Conservation (phyloP, 1,140 invertebrate genomes). For the Diachasmimorpha longicaudata region DNA sequence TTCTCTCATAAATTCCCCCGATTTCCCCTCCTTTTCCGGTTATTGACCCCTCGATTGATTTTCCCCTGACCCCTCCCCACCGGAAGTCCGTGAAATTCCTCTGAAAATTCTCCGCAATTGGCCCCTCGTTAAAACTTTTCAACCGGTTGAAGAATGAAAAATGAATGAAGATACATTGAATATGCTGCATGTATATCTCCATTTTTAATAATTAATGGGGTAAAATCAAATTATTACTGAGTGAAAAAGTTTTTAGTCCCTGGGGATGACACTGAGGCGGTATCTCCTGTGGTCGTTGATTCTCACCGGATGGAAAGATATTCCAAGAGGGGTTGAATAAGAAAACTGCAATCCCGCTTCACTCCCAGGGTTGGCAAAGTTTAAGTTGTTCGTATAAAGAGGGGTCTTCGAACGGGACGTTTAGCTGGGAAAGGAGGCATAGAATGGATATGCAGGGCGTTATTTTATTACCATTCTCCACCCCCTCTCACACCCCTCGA, state of each 20-base stretch:
- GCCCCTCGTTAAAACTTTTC: neutral
- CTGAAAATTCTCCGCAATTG: neutral
- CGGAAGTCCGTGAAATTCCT: too few species aligned
- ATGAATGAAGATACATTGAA: neutral
- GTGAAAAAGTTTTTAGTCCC: neutral
- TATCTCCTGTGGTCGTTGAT: constrained; percentile 5
- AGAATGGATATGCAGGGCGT: neutral
- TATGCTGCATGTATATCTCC: neutral
- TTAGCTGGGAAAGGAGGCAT: neutral
- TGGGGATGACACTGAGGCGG: constrained; percentile 3
- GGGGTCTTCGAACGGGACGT: neutral
- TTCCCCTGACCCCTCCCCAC: too few species aligned
- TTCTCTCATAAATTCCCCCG: too few species aligned
- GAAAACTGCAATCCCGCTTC: constrained; percentile 3
- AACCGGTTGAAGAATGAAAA: neutral
- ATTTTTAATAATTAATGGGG: constrained; percentile 1
- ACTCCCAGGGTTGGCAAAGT: neutral
- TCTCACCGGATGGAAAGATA: neutral
- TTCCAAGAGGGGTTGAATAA: neutral
- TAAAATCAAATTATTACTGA: neutral
- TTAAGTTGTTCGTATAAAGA: neutral
- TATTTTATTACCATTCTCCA: constrained; percentile 1
- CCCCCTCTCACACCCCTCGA: neutral
- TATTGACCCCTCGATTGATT: too few species aligned
- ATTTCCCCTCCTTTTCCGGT: too few species aligned